Evolutionary conservation across 2,888 invertebrate species (phyloP).

Genomic region (Proisotoma minuta): DNA sequence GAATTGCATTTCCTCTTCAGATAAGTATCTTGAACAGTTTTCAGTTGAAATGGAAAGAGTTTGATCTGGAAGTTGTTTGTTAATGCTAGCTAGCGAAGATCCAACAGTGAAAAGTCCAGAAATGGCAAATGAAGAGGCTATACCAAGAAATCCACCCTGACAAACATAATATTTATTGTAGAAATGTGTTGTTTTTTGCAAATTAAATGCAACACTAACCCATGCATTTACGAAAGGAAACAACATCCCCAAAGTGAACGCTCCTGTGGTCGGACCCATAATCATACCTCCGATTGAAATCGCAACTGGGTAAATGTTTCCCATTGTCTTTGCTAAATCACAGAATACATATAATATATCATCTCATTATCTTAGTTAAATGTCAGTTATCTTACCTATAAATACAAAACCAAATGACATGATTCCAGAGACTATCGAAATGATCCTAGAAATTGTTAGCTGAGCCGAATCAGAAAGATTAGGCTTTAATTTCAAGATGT

Average conservation of each 20-base stretch:
- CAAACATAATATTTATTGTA: neutral
- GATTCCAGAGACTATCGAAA: neutral
- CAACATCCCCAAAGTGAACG: neutral
- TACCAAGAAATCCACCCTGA: slow-evolving; percentile 21
- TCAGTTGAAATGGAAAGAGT: slow-evolving; percentile 26
- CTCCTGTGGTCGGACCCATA: neutral
- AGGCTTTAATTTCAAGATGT: neutral
- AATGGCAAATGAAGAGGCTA: slow-evolving; percentile 12
- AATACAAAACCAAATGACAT: neutral
- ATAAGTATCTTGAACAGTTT: slow-evolving; percentile 26
- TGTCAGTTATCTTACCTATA: too few species aligned
- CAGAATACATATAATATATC: too few species aligned
- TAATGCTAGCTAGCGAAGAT: slow-evolving; percentile 17
- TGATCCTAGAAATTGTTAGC: neutral
- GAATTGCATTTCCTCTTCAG: neutral
- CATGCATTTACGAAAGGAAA: neutral
- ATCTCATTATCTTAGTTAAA: too few species aligned
- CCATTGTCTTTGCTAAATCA: neutral
- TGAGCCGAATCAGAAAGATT: neutral
- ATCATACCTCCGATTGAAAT: neutral
- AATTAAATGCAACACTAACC: neutral
- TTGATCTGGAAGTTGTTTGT: slow-evolving; percentile 13
- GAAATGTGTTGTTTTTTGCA: neutral
- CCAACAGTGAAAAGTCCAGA: slow-evolving; percentile 15
- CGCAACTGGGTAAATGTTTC: neutral